A percentile compares a stretch with the other conserved stretches of the same genome.
Evolutionary conservation across 2,797 vertebrate genomes (phyloP).

Genomic region (Galagoides demidoff): DNA sequence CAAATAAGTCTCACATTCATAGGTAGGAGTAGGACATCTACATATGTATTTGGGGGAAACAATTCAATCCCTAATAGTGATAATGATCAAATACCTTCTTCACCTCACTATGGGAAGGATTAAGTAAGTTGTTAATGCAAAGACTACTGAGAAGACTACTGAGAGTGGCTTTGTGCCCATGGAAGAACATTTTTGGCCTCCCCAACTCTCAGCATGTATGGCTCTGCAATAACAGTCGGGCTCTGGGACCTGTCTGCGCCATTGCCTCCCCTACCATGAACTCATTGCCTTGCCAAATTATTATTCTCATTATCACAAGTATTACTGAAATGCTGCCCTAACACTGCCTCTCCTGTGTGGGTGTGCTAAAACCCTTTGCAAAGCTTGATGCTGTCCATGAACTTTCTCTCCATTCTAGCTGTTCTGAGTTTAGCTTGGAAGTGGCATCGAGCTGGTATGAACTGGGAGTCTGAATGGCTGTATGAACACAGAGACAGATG

Average conservation of each 20-base stretch:
- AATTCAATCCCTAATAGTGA: background rate
- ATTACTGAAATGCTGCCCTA: background rate
- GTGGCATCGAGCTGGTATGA: slow-evolving; percentile 86
- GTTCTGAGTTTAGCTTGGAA: slow-evolving; percentile 86
- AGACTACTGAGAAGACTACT: background rate
- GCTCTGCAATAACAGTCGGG: background rate
- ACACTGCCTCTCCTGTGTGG: slow-evolving; percentile 18
- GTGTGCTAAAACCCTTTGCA: slow-evolving; percentile 59
- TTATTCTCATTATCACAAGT: background rate
- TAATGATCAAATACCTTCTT: background rate
- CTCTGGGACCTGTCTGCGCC: background rate
- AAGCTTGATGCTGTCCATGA: slow-evolving; percentile 80
- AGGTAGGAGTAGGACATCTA: background rate
- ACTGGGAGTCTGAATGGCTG: slow-evolving; percentile 88
- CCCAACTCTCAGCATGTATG: background rate
- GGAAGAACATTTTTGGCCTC: background rate
- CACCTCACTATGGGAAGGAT: background rate
- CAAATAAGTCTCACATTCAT: slow-evolving; percentile 4
- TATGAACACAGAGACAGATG: slow-evolving; percentile 88
- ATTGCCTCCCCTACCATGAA: background rate
- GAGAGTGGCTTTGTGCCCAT: background rate
- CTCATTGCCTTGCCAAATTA: background rate
- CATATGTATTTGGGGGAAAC: background rate
- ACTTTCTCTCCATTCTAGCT: slow-evolving; percentile 77
- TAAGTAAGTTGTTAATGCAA: background rate